Base-by-base conservation (phyloP, 2,888 invertebrate genomes). In the Carpatolechia fugitivella region DNA sequence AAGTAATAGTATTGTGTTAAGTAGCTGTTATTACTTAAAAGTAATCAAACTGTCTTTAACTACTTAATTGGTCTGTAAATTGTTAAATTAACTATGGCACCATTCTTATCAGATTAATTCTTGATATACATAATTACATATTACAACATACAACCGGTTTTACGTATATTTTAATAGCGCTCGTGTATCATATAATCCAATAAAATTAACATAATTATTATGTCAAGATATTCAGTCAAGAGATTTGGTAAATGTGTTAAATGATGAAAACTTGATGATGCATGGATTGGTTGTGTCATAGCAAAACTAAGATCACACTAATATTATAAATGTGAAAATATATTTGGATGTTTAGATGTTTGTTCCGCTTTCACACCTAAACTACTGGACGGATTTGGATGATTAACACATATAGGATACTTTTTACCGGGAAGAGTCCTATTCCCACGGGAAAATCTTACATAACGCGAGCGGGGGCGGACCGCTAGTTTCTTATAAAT, bases 41-140 rank as follows among this genome's bases (percentile, higher is more conserved):
- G 16, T 41, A 11, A 18, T 60, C 60, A 53, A 60, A 51, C 55
- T 56, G 58, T 62, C 62, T 62, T 63, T 64, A 65, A 68, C 65
- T 56, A 65, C 60, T 62, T 65, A 68, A 72, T 70, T 68, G 68
- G 62, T 61, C 63, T 62, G 66, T 68, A 69, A 68, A 65, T 66
- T 63, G 56, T 58, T 63, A 61, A 66, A 64, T 65, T 64, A 65
- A 65, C 57, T 58, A 61, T 58, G 46, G 52, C 60, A 62, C 58
- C 61, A 60, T 56, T 66, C 59, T 65, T 68, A 65, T 68, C 63
- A 61, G 66, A 62, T 66, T 66, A 63, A 61, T 61, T 60, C 64
- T 65, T 63, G 66, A 70, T 71, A 67, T 65, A 62, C 64, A 68
- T 67, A 66, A 63, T 63, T 64, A 60, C 56, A 57, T 54, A 57